These are phyloP conservation scores for Branchinecta lynchi DNA, from an alignment of 1,140 invertebrate genomes.

Conservation along the genomic window DNA sequence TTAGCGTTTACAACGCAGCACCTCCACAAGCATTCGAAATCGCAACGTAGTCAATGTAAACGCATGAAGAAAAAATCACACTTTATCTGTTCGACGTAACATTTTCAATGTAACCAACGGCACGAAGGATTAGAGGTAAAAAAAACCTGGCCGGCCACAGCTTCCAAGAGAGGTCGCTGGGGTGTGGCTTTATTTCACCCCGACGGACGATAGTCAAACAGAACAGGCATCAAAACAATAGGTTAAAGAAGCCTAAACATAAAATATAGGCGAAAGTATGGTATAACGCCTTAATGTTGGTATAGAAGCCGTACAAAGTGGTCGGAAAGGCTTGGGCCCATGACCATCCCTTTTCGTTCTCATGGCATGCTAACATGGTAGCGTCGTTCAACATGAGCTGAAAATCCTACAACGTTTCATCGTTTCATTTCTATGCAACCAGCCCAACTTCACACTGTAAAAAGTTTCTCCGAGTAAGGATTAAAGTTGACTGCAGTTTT, in stretches of 20 bases:
- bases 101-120: no score
- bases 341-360: neutral
- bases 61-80: no score
- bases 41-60: no score
- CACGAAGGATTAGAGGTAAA: no score
- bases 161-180: neutral
- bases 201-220: neutral
- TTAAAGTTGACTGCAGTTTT: no score
- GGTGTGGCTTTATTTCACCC: neutral
- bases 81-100: no score
- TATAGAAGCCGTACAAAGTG: neutral
- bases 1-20: no score
- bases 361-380: neutral
- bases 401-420: neutral
- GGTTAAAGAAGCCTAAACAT: slow-evolving; percentile 2
- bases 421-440: neutral
- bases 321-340: neutral
- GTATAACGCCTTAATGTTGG: neutral
- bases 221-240: neutral
- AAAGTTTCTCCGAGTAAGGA: no score
- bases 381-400: neutral
- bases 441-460: no score
- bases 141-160: no score
- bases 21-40: no score
- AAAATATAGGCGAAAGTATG: neutral